Conservation (phyloP, 2,888 invertebrate species). For the Leptinotarsa tumamoca region DNA sequence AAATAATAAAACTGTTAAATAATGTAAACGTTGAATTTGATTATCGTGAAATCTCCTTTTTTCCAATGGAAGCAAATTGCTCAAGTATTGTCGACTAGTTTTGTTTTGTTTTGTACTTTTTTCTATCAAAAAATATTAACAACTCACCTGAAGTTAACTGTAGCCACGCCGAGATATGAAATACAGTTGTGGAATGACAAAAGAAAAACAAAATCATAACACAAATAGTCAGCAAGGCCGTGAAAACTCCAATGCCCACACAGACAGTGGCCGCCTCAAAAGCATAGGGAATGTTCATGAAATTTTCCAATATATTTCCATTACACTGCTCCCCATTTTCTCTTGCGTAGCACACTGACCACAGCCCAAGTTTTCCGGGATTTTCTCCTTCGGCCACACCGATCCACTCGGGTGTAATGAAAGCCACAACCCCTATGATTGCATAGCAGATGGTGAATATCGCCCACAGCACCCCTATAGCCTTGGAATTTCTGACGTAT, state of each 20-base stretch:
- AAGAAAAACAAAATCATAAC: constrained; percentile 93
- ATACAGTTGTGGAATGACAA: constrained; percentile 92
- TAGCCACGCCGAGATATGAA: constrained; percentile 94
- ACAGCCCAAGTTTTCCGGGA: constrained; percentile 92
- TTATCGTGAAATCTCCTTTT: too few species aligned
- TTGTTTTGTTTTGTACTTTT: too few species aligned
- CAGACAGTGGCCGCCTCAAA: constrained; percentile 90
- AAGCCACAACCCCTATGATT: constrained; percentile 93
- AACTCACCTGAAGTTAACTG: constrained; percentile 93
- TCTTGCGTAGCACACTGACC: constrained; percentile 87
- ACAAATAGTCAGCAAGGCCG: constrained; percentile 88
- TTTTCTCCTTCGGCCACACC: constrained; percentile 89
- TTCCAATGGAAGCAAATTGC: too few species aligned
- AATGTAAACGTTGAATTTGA: too few species aligned
- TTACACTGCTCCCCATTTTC: constrained; percentile 85
- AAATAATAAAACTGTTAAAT: too few species aligned
- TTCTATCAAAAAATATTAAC: background rate
- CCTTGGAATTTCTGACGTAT: constrained; percentile 92
- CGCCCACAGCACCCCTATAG: constrained; percentile 97
- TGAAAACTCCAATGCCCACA: constrained; percentile 85
- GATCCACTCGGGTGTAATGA: constrained; percentile 88
- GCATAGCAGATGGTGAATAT: constrained; percentile 97
- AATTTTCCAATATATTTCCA: constrained; percentile 82
- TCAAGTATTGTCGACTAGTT: too few species aligned
- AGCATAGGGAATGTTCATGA: constrained; percentile 80